Conservation (phyloP, 2,113 vertebrate species). For the Elephantulus edwardii region DNA sequence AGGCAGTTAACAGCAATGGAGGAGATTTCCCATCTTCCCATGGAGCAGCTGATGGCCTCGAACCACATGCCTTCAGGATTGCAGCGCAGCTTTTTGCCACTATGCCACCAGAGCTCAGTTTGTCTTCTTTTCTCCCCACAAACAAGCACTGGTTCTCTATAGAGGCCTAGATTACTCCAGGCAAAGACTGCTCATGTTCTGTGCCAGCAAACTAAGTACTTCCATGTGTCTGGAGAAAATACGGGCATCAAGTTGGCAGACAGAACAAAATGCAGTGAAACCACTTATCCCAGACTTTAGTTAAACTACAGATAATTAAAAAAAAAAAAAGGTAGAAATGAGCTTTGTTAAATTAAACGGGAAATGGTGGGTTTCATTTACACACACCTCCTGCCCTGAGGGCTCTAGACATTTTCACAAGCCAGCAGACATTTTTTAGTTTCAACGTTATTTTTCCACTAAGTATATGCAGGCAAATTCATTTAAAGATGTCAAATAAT, state of each 20-base stretch:
- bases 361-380: background rate
- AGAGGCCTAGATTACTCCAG: background rate
- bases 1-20: no score
- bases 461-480: background rate
- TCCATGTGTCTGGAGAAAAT: background rate
- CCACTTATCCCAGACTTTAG: background rate
- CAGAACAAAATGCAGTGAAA: slow-evolving; percentile 34
- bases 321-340: background rate
- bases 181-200: background rate
- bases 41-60: no score
- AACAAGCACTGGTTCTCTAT: background rate
- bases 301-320: background rate
- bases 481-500: slow-evolving; percentile 25
- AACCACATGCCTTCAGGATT: no score
- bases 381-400: background rate
- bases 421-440: background rate
- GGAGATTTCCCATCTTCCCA: no score
- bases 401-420: background rate
- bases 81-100: no score
- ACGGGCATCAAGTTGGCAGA: background rate
- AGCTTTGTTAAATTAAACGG: background rate
- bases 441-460: slow-evolving; percentile 39
- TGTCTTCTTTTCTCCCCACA: background rate
- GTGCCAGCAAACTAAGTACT: background rate
- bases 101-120: no score